Percentiles rank a stretch among this genome's conserved stretches.
Evolutionary conservation across 1,140 invertebrate genomes (phyloP).

Genomic region (Nixonia krombeini): DNA sequence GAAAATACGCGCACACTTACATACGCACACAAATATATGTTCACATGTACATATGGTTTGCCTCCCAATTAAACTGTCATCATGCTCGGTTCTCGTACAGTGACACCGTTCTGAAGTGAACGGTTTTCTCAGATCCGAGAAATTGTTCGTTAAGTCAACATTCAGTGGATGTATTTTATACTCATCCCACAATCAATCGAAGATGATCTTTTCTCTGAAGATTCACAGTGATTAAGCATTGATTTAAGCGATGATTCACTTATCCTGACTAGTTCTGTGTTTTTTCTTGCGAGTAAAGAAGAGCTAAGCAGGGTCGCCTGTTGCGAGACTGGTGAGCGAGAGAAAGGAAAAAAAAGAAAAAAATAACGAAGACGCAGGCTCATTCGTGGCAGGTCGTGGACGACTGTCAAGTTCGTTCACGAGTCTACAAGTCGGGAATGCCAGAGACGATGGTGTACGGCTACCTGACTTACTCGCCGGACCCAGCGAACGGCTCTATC

Average conservation of each 20-base stretch:
- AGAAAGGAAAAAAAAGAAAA: constrained; percentile 1
- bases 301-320: constrained; percentile 3
- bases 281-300: constrained; percentile 28
- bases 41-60: no score
- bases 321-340: no score
- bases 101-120: no score
- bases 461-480: constrained; percentile 58
- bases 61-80: no score
- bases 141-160: no score
- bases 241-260: constrained; percentile 42
- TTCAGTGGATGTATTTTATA: no score
- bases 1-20: no score
- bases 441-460: constrained; percentile 46
- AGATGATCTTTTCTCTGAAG: no score
- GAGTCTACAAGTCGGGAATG: constrained; percentile 59
- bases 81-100: no score
- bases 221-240: constrained; percentile 37
- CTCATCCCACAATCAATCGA: no score
- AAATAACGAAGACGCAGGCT: constrained; percentile 38
- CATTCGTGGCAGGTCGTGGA: constrained; percentile 50
- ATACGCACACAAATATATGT: no score
- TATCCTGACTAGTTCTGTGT: constrained; percentile 31
- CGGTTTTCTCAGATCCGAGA: no score
- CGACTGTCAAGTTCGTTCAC: constrained; percentile 60
- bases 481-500: constrained; percentile 65